A percentile compares a stretch with the other conserved stretches of the same genome.
These are phyloP conservation scores for Drosophila sproati DNA, from an alignment of 1,140 invertebrate species.

Conservation along the genomic window DNA sequence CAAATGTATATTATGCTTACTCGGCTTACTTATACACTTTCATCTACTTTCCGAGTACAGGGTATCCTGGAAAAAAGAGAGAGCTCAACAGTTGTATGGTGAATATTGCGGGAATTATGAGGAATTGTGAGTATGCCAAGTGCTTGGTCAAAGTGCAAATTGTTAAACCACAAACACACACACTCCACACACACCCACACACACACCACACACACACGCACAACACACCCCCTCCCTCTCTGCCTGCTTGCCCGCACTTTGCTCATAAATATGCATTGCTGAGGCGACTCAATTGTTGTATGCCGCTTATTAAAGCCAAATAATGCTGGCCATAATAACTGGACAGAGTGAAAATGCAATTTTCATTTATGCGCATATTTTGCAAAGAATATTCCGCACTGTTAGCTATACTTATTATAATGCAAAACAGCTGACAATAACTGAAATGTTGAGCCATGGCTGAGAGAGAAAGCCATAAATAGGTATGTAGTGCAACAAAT, in stretches of 20 bases:
- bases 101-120: conserved; percentile 67
- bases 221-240: neutral
- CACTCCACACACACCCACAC: neutral
- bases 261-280: conserved; percentile 76
- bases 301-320: conserved; percentile 75
- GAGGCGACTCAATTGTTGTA: conserved; percentile 55
- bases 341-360: conserved; percentile 60
- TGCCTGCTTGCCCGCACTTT: no score
- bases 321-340: conserved; percentile 65
- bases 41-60: neutral
- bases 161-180: conserved; percentile 17
- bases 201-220: no score
- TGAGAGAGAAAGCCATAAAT: neutral
- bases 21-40: neutral
- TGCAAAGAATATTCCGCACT: conserved; percentile 23
- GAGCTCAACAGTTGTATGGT: conserved; percentile 23
- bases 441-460: neutral
- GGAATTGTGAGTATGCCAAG: conserved; percentile 73
- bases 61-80: conserved; percentile 47
- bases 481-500: neutral
- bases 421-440: conserved; percentile 33
- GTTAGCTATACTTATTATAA: conserved; percentile 24
- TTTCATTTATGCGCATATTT: conserved; percentile 49
- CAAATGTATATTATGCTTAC: no score
- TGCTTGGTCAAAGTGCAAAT: conserved; percentile 76